Evolutionary conservation across 1,140 invertebrate species (phyloP).

Genomic region (Nasonia giraulti): DNA sequence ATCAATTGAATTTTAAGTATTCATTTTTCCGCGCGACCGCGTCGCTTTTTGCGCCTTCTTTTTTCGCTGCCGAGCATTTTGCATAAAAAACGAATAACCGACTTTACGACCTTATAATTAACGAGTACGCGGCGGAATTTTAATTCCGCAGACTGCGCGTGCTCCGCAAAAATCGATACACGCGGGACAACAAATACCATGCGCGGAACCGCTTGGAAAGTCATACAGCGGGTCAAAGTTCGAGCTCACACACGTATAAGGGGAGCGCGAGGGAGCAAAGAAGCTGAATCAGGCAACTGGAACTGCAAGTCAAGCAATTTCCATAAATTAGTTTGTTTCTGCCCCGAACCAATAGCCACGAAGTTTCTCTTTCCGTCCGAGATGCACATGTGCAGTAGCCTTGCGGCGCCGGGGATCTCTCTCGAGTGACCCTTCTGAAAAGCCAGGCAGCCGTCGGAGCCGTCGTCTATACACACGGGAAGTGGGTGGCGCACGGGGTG

Average conservation of each 20-base stretch:
- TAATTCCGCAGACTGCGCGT: too few relatives aligned
- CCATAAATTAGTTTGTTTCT: conserved; percentile 35
- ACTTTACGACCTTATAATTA: conserved; percentile 27
- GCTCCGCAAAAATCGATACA: not conserved
- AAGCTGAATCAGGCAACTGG: conserved; percentile 8
- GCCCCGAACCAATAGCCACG: not conserved
- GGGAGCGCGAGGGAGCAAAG: not conserved
- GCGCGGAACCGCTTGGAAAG: not conserved
- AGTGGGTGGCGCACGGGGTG: conserved; percentile 42
- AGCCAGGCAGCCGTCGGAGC: not conserved
- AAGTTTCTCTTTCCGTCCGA: conserved; percentile 15
- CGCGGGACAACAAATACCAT: not conserved
- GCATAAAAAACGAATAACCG: conserved; percentile 16
- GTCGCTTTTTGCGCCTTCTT: not conserved
- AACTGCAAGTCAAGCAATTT: conserved; percentile 31
- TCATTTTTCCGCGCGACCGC: not conserved
- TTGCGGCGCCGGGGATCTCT: not conserved
- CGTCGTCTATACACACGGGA: not conserved
- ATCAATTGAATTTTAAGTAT: conserved; percentile 46
- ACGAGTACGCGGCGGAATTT: too few relatives aligned
- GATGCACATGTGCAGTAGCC: not conserved
- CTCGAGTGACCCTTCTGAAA: conserved; percentile 8
- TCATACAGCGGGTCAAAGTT: not conserved
- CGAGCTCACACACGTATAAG: not conserved
- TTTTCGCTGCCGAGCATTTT: not conserved